Evolutionary conservation across 2,113 vertebrate species (phyloP), one percentile per base, ranked within the genome.

Genomic region (Toxotes jaculatrix): DNA sequence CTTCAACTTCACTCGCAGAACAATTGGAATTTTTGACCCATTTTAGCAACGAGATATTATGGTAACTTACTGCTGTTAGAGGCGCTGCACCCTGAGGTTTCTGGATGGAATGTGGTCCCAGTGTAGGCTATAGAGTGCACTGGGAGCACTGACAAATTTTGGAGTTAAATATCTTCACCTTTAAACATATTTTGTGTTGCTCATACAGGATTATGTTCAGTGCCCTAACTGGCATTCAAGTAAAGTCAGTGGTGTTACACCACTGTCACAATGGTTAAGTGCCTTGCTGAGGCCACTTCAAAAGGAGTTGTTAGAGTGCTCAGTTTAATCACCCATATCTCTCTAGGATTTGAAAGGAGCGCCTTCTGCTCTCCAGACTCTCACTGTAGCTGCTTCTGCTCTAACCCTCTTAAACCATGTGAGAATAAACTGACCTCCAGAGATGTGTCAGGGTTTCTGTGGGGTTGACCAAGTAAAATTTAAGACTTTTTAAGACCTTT

Each of bases 11-110:
- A 45, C 64, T 73, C 6, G 3, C 13, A 10, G 38, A 65, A 70
- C 43, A 79, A 59, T 62, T 66, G 11, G 13, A 79, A 71, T 53
- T 65, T 71, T 53, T 77, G 59, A 69, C 70, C 59, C 45, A 68
- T 74, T 77, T 80, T 71, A 13, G 51, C 6, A 32, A 7, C 14
- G 4, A 68, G 10, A 56, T 32, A 47, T n/a, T 34, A 6, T 19
- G 53, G 53, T 34, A 76, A 64, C 67, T 79, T 0, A 43, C 55
- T 49, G n/a, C 49, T 67, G 55, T 47, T 74, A 68, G 56, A 74
- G 55, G 5, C 0, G 6, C 47, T 31, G 60, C 31, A 64, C n/a
- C 32, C 45, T 32, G 17, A 51, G 59, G 12, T 69, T 21, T 75
- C 9, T 81, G 56, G 12, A 43, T 57, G 56, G 8, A 64, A 10